Base-by-base conservation (phyloP, 2,113 vertebrate genomes). In the Grammatotria lemairii region DNA sequence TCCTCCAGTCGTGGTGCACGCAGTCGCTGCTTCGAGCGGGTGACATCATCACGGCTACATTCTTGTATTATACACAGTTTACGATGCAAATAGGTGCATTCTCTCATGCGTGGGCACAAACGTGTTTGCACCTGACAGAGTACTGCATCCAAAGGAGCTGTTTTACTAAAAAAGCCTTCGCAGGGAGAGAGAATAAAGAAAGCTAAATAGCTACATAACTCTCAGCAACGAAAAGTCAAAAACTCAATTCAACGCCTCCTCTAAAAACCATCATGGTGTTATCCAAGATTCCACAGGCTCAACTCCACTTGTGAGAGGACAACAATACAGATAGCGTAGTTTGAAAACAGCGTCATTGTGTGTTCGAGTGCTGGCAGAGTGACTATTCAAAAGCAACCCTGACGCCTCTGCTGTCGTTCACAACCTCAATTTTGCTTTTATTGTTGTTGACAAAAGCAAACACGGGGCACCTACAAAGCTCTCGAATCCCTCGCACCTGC, bases 401-500 rank as follows among this genome's bases (percentile, higher is more conserved):
- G 38, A 45, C 88, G 63, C 93, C 81, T 84, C 60, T 51, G 54
- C 80, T 10, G 31, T 75, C 17, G 31, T 55, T 89, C 70, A 57
- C 78, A 86, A 83, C 80, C 81, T 84, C 81, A 80, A 90, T 91
- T 93, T 79, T 68, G 58, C 79, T 88, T 87, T 82, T 87, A 90
- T 91, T 47, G 17, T 79, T 47, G 10, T 82, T 63, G 86, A 90
- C 88, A 82, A 91, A 93, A 87, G 78, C 88, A 81, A 65, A 87
- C 86, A 53, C 2, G 23, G 42, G 80, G 70, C 80, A 13, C 80
- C 84, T 26, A 60, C 81, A 80, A 58, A 65, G 83, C 89, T 80
- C 86, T 86, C 16, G 70, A 95, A 94, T 73, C 21, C 42, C 84
- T 89, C 80, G 78, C 94, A 94, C 92, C 94, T 94, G 94, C 91